Conservation (phyloP, 1,140 invertebrate species). For the Triops cancriformis region DNA sequence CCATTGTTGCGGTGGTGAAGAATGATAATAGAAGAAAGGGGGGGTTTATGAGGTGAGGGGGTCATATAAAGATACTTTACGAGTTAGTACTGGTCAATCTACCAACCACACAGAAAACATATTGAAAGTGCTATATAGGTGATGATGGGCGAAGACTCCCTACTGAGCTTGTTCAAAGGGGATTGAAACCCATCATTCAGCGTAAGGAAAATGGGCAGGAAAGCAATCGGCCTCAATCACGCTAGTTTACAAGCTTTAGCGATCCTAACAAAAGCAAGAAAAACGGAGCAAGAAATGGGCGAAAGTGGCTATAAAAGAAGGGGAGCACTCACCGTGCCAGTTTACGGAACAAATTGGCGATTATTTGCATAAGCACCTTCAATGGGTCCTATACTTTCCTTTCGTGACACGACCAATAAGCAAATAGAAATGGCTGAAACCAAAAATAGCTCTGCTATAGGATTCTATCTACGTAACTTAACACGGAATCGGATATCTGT, state of each 20-base stretch:
- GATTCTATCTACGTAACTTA: too few relatives aligned
- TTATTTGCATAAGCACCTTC: neutral
- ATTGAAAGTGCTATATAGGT: neutral
- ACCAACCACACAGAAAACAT: slow-evolving; percentile 10
- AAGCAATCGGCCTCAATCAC: slow-evolving; percentile 10
- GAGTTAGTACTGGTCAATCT: slow-evolving; percentile 1
- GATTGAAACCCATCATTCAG: slow-evolving; percentile 1
- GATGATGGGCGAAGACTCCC: slow-evolving; percentile 12
- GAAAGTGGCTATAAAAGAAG: neutral
- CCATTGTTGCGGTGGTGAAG: neutral
- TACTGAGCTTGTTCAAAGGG: neutral
- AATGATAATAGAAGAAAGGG: neutral
- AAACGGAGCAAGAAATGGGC: neutral
- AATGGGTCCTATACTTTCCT: too few relatives aligned
- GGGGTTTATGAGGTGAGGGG: neutral
- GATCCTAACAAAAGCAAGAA: neutral
- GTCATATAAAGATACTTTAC: slow-evolving; percentile 8
- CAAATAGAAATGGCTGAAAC: too few relatives aligned
- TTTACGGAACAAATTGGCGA: neutral
- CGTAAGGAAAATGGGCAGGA: neutral
- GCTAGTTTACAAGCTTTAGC: slow-evolving; percentile 3
- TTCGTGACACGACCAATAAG: too few relatives aligned
- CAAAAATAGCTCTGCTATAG: too few relatives aligned
- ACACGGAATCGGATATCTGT: too few relatives aligned
- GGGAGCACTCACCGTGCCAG: neutral